Evolutionary conservation across 2,113 vertebrate species (phyloP).

Genomic region (Leiothrix lutea): DNA sequence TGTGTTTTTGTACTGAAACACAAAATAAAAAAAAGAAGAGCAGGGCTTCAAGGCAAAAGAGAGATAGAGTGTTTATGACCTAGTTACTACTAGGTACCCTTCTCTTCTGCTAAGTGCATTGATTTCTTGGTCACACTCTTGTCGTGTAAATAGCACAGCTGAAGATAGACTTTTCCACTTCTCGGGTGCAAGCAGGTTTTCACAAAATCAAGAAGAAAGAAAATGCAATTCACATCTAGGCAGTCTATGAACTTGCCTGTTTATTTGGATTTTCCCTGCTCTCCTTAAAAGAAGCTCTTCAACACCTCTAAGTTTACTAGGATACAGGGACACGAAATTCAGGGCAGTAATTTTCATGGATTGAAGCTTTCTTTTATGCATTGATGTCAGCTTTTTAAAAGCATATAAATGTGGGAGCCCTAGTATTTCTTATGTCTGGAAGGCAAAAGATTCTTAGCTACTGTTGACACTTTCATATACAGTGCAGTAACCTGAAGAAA

Average conservation of each 20-base stretch:
- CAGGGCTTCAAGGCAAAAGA: constrained; percentile 39
- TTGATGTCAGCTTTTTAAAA: background rate
- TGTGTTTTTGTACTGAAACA: background rate
- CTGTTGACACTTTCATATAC: background rate
- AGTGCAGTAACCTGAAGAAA: constrained; percentile 21
- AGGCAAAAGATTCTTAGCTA: constrained; percentile 34
- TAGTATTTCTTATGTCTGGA: background rate
- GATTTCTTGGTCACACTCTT: constrained; percentile 40
- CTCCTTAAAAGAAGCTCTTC: background rate
- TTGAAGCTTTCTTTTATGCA: background rate
- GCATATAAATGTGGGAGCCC: background rate
- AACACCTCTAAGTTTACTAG: background rate
- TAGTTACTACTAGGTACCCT: background rate
- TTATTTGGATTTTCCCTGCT: background rate
- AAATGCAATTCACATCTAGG: background rate
- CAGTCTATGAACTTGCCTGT: background rate
- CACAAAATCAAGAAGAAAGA: background rate
- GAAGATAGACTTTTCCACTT: background rate
- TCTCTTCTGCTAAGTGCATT: constrained; percentile 33
- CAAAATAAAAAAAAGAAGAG: background rate
- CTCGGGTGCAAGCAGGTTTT: background rate
- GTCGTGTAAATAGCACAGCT: constrained; percentile 1
- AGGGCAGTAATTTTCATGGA: constrained; percentile 4
- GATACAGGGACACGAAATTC: background rate
- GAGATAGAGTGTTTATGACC: constrained; percentile 26